Base-by-base conservation (phyloP, 2,888 invertebrate genomes). In the Ophioninae sp. region DNA sequence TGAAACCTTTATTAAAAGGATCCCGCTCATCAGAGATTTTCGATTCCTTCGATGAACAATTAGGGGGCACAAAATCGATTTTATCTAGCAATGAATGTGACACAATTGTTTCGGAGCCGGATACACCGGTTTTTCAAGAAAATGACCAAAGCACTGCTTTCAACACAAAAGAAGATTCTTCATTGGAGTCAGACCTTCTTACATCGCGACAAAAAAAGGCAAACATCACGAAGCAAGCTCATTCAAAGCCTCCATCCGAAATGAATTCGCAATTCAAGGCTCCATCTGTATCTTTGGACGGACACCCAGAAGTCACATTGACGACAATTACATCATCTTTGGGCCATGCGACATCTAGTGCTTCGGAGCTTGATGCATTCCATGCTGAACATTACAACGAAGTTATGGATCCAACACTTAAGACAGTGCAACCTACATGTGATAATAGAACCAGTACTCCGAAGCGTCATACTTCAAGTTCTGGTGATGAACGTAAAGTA, bases 401-500 rank as follows among this genome's bases (percentile, higher is more conserved):
- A 75, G 51, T 8, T 23, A 20, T 13, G 39, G 22, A 65, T 58
- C 17, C 39, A 22, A 56, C 13, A 56, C 23, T 17, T n/a, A 1
- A 23, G 23, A 23, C 51, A 3, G 17, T 8, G 2, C 1, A 17
- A 44, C 44, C 44, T 68, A 8, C 41, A 8, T 9, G 37, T 64
- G 64, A 64, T 64, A 58, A 58, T 58, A 22, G 20, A 20, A 20
- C 51, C 17, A 51, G 17, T 3, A 59, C 10, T 8, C 17, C 59
- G 20, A 22, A 22, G 59, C 7, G 20, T 20, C 20, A 59, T 22
- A 59, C 22, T n/a, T 58, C 6, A 10, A 75, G 22, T 8, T 64
- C 44, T 65, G 71, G 17, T 7, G 51, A 64, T 58, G 30, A 80
- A 56, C 22, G 56, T 2, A n/a, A 79, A 30, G 20, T 22, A 56